These are phyloP conservation scores for Acleris literana DNA, from an alignment of 2,888 invertebrate genomes.

Conservation along the genomic window DNA sequence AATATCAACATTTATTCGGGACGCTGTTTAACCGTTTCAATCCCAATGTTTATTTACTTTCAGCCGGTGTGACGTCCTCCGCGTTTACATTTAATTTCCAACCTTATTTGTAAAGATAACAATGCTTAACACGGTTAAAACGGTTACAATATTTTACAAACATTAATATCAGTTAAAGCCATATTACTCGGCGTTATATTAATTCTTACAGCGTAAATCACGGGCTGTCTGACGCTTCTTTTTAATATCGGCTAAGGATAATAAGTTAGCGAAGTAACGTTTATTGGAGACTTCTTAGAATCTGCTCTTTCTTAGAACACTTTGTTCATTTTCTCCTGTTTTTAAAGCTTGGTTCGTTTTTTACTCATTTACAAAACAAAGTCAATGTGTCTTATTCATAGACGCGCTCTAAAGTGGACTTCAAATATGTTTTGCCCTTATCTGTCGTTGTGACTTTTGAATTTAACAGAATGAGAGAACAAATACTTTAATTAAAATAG, in stretches of 20 bases:
- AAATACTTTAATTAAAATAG: too few species aligned
- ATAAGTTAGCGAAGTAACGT: conserved; percentile 5
- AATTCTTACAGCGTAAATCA: conserved; percentile 9
- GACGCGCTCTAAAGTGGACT: too few species aligned
- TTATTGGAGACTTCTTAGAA: conserved; percentile 3
- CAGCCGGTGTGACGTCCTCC: not conserved
- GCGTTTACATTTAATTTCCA: conserved; percentile 19
- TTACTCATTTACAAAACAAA: too few species aligned
- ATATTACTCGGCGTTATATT: conserved; percentile 1
- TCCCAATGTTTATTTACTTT: conserved; percentile 23
- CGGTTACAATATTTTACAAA: conserved; percentile 5
- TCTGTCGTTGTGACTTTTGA: too few species aligned
- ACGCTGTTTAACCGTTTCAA: conserved; percentile 6
- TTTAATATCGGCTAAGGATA: conserved; percentile 5
- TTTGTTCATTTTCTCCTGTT: too few species aligned
- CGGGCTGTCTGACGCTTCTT: not conserved
- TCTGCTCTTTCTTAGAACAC: not conserved
- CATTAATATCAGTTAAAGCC: conserved; percentile 8
- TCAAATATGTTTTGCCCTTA: too few species aligned
- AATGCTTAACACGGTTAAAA: not conserved
- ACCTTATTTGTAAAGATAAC: conserved; percentile 5
- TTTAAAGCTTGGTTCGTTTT: too few species aligned
- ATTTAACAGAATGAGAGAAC: too few species aligned
- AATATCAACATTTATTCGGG: conserved; percentile 25
- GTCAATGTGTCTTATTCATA: too few species aligned